Conservation (phyloP, 2,888 invertebrate species). For the Tipula vernalis region DNA sequence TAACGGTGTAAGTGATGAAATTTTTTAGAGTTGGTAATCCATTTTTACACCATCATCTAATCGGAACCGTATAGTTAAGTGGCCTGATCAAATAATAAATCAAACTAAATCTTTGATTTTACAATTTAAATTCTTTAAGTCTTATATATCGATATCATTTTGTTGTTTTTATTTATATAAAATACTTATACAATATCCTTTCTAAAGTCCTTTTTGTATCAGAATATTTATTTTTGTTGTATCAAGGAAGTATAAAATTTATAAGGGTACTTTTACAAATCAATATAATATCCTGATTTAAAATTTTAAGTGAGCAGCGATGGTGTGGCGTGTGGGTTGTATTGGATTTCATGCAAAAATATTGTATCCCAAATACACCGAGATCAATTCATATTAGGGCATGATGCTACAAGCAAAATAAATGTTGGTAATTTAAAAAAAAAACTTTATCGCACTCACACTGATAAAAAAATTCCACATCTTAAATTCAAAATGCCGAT, state of each 20-base stretch:
- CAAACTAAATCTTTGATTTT: neutral
- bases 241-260: neutral
- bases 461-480: no score
- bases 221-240: neutral
- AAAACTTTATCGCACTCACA: neutral
- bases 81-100: neutral
- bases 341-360: neutral
- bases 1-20: neutral
- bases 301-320: neutral
- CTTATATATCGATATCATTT: neutral
- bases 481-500: neutral
- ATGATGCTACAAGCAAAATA: neutral
- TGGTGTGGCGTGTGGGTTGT: neutral
- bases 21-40: neutral
- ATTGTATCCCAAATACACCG: neutral
- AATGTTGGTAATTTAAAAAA: neutral
- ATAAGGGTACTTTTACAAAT: neutral
- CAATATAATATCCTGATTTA: neutral
- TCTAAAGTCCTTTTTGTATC: neutral
- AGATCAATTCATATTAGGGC: neutral
- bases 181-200: neutral
- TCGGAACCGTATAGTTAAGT: neutral
- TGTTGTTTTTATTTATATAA: neutral
- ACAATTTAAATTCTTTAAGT: neutral
- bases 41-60: neutral